Evolutionary conservation across 2,797 vertebrate genomes (phyloP).

Genomic region (Gadopsis bispinosus): DNA sequence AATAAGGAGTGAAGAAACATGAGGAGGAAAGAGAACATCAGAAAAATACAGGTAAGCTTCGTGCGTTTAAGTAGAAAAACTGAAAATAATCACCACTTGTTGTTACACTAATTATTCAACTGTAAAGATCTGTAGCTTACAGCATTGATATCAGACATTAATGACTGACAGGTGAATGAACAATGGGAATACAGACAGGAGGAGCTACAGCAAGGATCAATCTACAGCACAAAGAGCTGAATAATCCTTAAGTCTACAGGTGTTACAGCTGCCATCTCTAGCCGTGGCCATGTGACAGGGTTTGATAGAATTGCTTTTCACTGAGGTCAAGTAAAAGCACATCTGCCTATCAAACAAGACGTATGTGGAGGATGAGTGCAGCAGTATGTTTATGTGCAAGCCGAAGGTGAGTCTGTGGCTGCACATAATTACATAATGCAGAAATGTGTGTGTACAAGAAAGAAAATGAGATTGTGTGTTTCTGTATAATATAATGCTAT

Average conservation of each 20-base stretch:
- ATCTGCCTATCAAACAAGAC: slow-evolving; percentile 73
- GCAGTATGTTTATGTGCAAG: slow-evolving; percentile 59
- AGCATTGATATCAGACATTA: slow-evolving; percentile 46
- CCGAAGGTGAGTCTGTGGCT: slow-evolving; percentile 42
- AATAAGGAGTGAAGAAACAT: slow-evolving; percentile 49
- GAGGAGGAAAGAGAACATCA: slow-evolving; percentile 30
- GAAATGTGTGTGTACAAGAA: slow-evolving; percentile 8
- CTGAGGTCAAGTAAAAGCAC: slow-evolving; percentile 73
- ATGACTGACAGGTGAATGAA: slow-evolving; percentile 77
- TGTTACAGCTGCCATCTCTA: slow-evolving; percentile 58
- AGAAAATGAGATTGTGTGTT: neutral
- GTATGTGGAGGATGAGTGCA: slow-evolving; percentile 58
- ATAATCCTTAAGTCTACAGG: slow-evolving; percentile 49
- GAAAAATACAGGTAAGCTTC: slow-evolving; percentile 4
- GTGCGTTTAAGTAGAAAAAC: slow-evolving; percentile 8
- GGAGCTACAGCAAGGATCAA: slow-evolving; percentile 63
- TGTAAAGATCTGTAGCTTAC: slow-evolving; percentile 15
- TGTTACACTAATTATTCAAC: neutral
- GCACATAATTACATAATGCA: slow-evolving; percentile 25
- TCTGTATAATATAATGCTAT: neutral
- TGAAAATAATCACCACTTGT: slow-evolving; percentile 7
- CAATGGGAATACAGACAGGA: slow-evolving; percentile 76
- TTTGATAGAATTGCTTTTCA: slow-evolving; percentile 81
- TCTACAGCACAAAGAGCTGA: slow-evolving; percentile 58
- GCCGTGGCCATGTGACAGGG: slow-evolving; percentile 61